A percentile compares a stretch with the other conserved stretches of the same genome.
These are phyloP conservation scores for Aphidius colemani DNA, from an alignment of 2,888 invertebrate genomes.

Conservation along the genomic window DNA sequence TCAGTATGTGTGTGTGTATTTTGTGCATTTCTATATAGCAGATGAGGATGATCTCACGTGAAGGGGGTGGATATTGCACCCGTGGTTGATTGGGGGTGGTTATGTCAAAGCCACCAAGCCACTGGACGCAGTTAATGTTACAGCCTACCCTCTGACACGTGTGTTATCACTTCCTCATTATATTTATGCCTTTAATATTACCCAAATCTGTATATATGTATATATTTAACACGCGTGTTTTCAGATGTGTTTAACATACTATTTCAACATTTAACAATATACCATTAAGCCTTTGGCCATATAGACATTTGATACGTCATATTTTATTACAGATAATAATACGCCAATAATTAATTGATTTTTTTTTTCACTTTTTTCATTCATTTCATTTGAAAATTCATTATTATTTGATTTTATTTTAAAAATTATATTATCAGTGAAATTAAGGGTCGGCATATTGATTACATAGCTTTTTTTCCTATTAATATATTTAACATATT, in stretches of 20 bases:
- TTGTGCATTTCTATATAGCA: neutral
- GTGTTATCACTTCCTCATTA: slow-evolving; percentile 20
- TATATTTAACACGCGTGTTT: neutral
- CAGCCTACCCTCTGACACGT: slow-evolving; percentile 20
- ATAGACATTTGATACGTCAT: no score
- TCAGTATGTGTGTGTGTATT: neutral
- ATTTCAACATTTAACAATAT: slow-evolving; percentile 4
- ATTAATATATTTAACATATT: no score
- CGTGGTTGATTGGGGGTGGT: neutral
- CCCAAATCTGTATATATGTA: neutral
- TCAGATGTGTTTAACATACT: slow-evolving; percentile 10
- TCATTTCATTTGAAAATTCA: no score
- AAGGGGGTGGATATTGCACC: neutral
- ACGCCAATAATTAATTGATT: no score
- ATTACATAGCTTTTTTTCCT: neutral
- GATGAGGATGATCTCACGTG: no score
- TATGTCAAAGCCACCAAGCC: slow-evolving; percentile 17
- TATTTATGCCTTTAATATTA: slow-evolving; percentile 12
- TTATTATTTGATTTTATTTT: neutral
- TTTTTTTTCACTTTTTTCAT: no score
- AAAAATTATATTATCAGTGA: no score
- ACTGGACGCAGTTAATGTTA: slow-evolving; percentile 15
- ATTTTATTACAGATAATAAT: no score
- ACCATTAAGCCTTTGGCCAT: no score
- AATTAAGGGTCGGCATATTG: neutral